phyloP scores from a whole-genome alignment of 2,888 invertebrate genomes.

The Stenotaenia linearis region DNA sequence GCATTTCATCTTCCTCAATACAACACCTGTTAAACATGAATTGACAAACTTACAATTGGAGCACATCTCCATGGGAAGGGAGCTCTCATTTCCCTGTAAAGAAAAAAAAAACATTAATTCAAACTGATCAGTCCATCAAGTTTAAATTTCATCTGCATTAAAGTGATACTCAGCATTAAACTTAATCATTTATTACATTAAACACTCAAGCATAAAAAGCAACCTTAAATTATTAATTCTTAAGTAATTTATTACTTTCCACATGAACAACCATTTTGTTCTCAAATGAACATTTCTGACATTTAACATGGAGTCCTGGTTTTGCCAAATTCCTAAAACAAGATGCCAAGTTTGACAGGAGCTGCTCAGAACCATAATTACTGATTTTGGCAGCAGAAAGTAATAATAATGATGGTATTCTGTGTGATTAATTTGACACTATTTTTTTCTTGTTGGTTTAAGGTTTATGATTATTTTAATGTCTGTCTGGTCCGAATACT shows the following conservation, averaged over 20 bases:
- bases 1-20: no score
- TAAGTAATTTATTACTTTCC: not conserved
- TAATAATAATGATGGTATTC: not conserved
- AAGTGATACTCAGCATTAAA: not conserved
- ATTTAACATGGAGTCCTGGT: no score
- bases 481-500: not conserved
- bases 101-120: constrained; percentile 37
- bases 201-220: not conserved
- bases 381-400: not conserved
- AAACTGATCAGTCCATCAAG: not conserved
- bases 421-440: not conserved
- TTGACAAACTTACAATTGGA: not conserved
- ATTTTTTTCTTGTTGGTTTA: not conserved
- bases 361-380: not conserved
- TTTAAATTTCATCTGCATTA: not conserved
- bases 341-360: not conserved
- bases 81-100: constrained; percentile 90
- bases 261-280: not conserved
- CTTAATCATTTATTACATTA: not conserved
- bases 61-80: constrained; percentile 85
- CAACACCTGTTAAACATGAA: no score
- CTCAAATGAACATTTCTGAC: not conserved
- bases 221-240: not conserved
- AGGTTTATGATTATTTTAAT: not conserved
- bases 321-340: no score